Conservation (phyloP, 2,797 vertebrate genomes). For the Hypotaenidia okinawae region DNA sequence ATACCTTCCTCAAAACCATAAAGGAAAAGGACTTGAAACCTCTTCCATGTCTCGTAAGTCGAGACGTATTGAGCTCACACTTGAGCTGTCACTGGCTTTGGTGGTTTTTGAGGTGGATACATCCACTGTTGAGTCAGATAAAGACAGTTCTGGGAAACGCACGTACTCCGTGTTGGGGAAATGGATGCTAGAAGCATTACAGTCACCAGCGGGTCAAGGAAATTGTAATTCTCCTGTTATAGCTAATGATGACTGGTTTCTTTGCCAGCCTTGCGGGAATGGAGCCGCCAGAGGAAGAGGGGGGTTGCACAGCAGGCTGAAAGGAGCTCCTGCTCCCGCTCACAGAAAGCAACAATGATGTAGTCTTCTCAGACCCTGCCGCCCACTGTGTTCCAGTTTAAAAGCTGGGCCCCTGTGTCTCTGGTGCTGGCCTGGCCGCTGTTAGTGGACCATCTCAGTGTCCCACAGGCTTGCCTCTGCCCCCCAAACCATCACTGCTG, state of each 20-base stretch:
- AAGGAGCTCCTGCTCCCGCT: not conserved
- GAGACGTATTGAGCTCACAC: not conserved
- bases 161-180: not conserved
- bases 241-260: not conserved
- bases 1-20: not conserved
- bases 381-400: accelerated
- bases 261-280: not conserved
- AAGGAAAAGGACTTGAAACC: not conserved
- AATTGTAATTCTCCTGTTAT: not conserved
- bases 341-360: not conserved
- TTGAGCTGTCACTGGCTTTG: not conserved
- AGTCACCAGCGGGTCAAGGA: not conserved
- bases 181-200: not conserved
- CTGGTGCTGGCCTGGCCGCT: not conserved
- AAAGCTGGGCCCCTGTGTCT: not conserved
- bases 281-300: not conserved
- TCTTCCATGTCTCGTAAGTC: not conserved
- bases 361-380: not conserved
- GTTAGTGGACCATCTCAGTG: too few relatives aligned
- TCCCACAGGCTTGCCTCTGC: too few relatives aligned
- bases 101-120: not conserved
- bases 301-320: not conserved
- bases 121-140: not conserved
- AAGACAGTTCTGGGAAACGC: not conserved
- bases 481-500: not conserved